Base-by-base conservation (phyloP, 1,140 invertebrate genomes). In the Drosophila nigrodunni region DNA sequence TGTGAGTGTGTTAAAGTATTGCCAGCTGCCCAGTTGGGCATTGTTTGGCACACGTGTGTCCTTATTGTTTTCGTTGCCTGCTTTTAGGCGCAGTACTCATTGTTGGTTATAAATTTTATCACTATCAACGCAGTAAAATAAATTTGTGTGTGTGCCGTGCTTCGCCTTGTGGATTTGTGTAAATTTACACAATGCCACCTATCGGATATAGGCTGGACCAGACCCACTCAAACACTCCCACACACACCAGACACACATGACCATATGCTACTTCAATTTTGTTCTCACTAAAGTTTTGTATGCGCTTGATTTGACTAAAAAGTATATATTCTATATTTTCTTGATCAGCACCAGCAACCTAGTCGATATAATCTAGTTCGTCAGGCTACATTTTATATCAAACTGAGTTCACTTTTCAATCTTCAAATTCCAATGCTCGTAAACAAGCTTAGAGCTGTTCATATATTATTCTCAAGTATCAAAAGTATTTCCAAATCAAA, bases 71-170 rank as follows among this genome's bases (percentile, higher is more conserved):
- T 66, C 73, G 69, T 61, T 78, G 82, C 18, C 65, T 70, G 54
- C 78, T 88, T 79, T 87, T 79, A 68, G 82, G 79, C 76, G 55
- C 47, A 47, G 66, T 55, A 43, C 79, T 65, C 73, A 74, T 82
- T 87, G 69, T 66, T 57, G 76, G 82, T 77, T 82, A 87, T 87
- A 87, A 87, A 87, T 87, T 87, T 88, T 88, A 87, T 82, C 83
- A 87, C 83, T 88, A 82, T 78, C 80, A 88, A 74, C 54, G 73
- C 73, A 57, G 73, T 75, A 82, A 82, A 88, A 87, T 88, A 88
- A 77, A 88, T 72, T 77, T 66, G 76, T 80, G 70, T 46, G 72
- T 46, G 72, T 43, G 44, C 50, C 80, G 79, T 68, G 18, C 72
- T 65, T 71, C 78, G 82, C 78, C 68, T 65, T 71, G 76, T 87